Evolutionary conservation across 2,797 vertebrate genomes (phyloP).

Genomic region (Silurus lanzhouensis): DNA sequence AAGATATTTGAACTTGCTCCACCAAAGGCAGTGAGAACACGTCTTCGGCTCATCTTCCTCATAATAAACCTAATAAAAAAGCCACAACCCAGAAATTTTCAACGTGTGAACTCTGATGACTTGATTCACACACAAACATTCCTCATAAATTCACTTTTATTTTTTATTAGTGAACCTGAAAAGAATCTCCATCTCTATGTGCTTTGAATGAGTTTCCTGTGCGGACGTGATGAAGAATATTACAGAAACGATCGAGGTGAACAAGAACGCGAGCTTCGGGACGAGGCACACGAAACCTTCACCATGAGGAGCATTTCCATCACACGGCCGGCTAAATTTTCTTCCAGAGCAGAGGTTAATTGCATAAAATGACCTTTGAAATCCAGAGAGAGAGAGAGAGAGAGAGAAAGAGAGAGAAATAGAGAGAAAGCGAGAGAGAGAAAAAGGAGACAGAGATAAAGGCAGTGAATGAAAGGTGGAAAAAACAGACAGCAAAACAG

Average conservation of each 20-base stretch:
- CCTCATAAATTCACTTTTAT: slow-evolving; percentile 41
- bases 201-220: slow-evolving; percentile 54
- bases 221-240: slow-evolving; percentile 51
- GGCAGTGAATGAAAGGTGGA: no score
- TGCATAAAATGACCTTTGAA: slow-evolving; percentile 58
- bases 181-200: slow-evolving; percentile 48
- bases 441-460: neutral
- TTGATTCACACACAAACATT: slow-evolving; percentile 19
- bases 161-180: slow-evolving; percentile 37
- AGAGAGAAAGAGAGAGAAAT: neutral
- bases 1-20: neutral
- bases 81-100: neutral
- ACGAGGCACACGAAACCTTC: slow-evolving; percentile 36
- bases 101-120: slow-evolving; percentile 13
- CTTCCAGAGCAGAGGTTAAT: slow-evolving; percentile 60
- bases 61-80: neutral
- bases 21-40: neutral
- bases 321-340: slow-evolving; percentile 52
- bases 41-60: neutral
- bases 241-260: slow-evolving; percentile 53
- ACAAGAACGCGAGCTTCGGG: slow-evolving; percentile 23
- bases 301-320: slow-evolving; percentile 57
- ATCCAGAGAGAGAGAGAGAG: slow-evolving; percentile 40
- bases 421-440: neutral
- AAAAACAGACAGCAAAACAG: no score